A percentile compares a stretch with the other conserved stretches of the same genome.
These are phyloP conservation scores for Anarsia innoxiella DNA, from an alignment of 2,888 invertebrate genomes.

Conservation along the genomic window DNA sequence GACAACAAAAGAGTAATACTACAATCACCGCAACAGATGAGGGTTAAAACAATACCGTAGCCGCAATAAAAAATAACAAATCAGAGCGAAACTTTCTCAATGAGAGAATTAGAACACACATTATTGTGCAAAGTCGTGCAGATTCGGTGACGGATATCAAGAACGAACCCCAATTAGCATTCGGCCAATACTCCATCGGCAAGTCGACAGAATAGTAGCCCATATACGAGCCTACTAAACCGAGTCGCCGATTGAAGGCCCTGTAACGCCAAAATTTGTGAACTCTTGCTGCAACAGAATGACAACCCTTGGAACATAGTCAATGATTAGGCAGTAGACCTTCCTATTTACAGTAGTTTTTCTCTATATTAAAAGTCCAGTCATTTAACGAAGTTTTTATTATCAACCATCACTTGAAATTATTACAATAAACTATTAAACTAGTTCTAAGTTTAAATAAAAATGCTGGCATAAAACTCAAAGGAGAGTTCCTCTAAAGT, in stretches of 20 bases:
- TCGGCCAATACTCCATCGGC: constrained; percentile 75
- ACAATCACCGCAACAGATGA: constrained; percentile 12
- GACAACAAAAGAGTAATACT: constrained; percentile 13
- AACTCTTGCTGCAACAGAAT: constrained; percentile 74
- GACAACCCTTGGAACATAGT: constrained; percentile 55
- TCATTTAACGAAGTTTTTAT: too few species aligned
- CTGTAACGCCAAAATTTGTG: constrained; percentile 76
- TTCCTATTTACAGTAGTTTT: too few species aligned
- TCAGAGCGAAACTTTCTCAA: constrained; percentile 13
- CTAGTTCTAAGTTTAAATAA: not conserved
- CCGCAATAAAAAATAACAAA: constrained; percentile 5
- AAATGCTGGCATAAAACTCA: not conserved
- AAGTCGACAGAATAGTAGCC: constrained; percentile 72
- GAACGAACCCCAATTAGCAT: constrained; percentile 79
- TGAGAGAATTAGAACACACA: constrained; percentile 30
- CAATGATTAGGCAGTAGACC: too few species aligned
- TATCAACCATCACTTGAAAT: too few species aligned
- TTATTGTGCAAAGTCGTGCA: constrained; percentile 30
- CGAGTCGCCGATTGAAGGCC: constrained; percentile 56
- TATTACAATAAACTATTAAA: not conserved
- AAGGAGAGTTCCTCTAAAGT: not conserved
- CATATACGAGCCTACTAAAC: constrained; percentile 64
- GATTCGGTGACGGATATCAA: constrained; percentile 45
- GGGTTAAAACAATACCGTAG: constrained; percentile 6
- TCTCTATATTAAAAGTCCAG: too few species aligned